Percentiles rank a stretch among this genome's conserved stretches.
These are phyloP conservation scores for Cabera pusaria DNA, from an alignment of 2,888 invertebrate species.

Conservation along the genomic window DNA sequence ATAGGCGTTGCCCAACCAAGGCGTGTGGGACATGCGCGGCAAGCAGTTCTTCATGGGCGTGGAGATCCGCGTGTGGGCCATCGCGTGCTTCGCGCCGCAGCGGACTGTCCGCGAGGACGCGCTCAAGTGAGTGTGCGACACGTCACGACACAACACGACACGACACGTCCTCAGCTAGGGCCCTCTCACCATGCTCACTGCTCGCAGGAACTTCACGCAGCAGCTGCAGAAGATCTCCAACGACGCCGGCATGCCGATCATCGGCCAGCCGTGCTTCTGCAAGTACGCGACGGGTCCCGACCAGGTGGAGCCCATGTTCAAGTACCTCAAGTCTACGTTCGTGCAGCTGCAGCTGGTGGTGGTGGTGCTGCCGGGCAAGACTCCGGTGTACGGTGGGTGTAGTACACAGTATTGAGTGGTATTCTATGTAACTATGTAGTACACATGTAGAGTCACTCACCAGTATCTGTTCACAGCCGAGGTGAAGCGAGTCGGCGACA, in stretches of 20 bases:
- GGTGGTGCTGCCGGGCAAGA: slow-evolving; percentile 98
- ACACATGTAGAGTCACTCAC: too few relatives aligned
- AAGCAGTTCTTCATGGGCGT: slow-evolving; percentile 99
- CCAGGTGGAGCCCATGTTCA: slow-evolving; percentile 99
- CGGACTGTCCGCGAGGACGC: slow-evolving; percentile 98
- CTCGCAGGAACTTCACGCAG: slow-evolving; percentile 94
- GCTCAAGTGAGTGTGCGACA: slow-evolving; percentile 82
- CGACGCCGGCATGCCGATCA: slow-evolving; percentile 99
- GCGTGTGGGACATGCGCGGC: slow-evolving; percentile 99
- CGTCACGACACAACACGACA: neutral
- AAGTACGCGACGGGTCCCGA: slow-evolving; percentile 99
- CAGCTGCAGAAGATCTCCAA: slow-evolving; percentile 99
- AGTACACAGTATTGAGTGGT: too few relatives aligned
- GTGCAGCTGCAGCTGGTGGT: slow-evolving; percentile 98
- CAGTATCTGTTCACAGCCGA: slow-evolving; percentile 87
- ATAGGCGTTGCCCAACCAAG: slow-evolving; percentile 99
- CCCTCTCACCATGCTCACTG: too few relatives aligned
- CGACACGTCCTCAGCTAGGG: neutral
- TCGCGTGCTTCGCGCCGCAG: slow-evolving; percentile 99
- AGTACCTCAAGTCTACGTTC: slow-evolving; percentile 98
- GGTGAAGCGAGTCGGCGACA: slow-evolving; percentile 99
- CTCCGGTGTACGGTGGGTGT: slow-evolving; percentile 97
- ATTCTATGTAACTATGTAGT: too few relatives aligned
- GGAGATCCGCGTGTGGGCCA: slow-evolving; percentile 99
- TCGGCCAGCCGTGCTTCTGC: slow-evolving; percentile 99